Evolutionary conservation across 2,797 vertebrate genomes (phyloP).

Genomic region (Arremon aurantiirostris): DNA sequence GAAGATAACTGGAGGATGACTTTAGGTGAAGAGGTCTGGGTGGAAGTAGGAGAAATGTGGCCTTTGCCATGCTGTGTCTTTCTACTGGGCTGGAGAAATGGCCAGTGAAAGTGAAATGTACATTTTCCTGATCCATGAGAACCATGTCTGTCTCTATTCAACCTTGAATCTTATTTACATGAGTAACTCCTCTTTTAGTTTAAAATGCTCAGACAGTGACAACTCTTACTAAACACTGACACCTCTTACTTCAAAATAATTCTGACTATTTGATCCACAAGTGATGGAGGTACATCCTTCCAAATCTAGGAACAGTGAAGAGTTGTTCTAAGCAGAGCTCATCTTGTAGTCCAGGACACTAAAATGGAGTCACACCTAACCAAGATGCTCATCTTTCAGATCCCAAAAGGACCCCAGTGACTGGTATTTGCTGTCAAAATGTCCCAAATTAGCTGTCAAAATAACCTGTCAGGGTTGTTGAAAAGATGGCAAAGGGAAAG

Average conservation of each 20-base stretch:
- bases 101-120: not conserved
- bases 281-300: not conserved
- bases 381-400: not conserved
- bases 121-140: not conserved
- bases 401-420: not conserved
- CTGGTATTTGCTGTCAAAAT: not conserved
- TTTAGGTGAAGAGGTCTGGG: not conserved
- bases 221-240: not conserved
- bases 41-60: not conserved
- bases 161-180: not conserved
- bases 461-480: not conserved
- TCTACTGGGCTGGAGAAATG: not conserved
- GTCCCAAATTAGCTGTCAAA: not conserved
- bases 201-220: not conserved
- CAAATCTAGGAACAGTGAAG: fast-evolving
- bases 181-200: not conserved
- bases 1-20: not conserved
- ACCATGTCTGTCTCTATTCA: not conserved
- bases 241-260: not conserved
- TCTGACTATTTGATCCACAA: not conserved
- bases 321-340: not conserved
- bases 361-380: not conserved
- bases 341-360: not conserved
- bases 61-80: not conserved
- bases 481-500: not conserved